Evolutionary conservation across 2,113 vertebrate genomes (phyloP).

Genomic region (Panthera tigris): DNA sequence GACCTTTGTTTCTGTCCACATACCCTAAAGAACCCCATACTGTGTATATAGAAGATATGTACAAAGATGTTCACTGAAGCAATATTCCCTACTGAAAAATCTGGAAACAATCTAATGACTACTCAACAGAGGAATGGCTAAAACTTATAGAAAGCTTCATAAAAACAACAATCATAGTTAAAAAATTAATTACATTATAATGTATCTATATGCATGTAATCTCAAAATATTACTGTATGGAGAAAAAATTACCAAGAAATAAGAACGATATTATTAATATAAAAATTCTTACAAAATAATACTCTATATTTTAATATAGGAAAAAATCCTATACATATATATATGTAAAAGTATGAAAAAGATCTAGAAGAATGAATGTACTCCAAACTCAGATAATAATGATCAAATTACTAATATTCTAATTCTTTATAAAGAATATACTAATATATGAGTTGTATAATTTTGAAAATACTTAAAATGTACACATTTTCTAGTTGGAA

Average conservation of each 20-base stretch:
- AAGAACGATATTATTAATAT: neutral
- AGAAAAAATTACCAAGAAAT: neutral
- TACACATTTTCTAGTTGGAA: neutral
- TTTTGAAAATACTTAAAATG: constrained; percentile 1
- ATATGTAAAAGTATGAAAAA: neutral
- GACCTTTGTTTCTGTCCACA: neutral
- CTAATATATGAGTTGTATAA: neutral
- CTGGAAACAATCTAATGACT: neutral
- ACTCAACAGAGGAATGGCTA: neutral
- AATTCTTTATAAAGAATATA: neutral
- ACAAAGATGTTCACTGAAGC: neutral
- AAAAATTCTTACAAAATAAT: neutral
- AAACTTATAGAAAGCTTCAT: neutral
- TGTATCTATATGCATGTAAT: neutral
- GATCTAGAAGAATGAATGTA: neutral
- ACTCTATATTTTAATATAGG: neutral
- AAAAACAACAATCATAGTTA: neutral
- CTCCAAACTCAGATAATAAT: neutral
- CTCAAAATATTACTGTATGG: neutral
- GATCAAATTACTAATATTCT: neutral
- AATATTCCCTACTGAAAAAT: neutral
- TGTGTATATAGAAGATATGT: neutral
- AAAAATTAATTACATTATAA: neutral
- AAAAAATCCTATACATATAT: neutral
- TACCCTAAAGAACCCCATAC: neutral